These are phyloP conservation scores for Hippocampus barbouri DNA, from an alignment of 2,113 vertebrate genomes.

Conservation along the genomic window DNA sequence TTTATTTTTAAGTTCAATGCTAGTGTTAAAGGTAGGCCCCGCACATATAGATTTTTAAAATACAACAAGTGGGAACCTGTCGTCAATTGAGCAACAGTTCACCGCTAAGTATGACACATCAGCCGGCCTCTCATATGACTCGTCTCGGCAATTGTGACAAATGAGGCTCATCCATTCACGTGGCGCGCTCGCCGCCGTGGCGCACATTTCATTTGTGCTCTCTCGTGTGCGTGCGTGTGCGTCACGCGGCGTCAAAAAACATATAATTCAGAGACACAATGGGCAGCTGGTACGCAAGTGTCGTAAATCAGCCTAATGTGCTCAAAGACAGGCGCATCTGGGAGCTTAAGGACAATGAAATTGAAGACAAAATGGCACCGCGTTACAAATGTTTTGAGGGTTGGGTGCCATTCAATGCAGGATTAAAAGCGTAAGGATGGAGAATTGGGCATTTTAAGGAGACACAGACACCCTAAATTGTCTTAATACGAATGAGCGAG, in stretches of 20 bases:
- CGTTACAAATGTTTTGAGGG: background rate
- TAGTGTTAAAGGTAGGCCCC: background rate
- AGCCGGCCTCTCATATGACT: slow-evolving; percentile 4
- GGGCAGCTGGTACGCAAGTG: background rate
- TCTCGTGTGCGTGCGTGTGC: background rate
- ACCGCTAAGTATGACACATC: slow-evolving; percentile 1
- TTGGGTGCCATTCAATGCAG: no score
- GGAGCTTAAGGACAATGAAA: background rate
- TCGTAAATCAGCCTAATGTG: background rate
- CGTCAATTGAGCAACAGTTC: slow-evolving; percentile 1
- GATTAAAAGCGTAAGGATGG: no score
- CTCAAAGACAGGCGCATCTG: background rate
- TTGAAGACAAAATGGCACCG: background rate
- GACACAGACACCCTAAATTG: no score
- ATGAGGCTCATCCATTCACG: slow-evolving; percentile 4
- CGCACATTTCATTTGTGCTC: slow-evolving; percentile 1
- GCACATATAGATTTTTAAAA: background rate
- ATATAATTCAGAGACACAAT: background rate
- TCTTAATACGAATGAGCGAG: no score
- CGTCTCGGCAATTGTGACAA: background rate
- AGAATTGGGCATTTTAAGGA: no score
- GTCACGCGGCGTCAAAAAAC: background rate
- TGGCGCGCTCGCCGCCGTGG: background rate
- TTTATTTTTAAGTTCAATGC: background rate
- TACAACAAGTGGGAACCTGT: background rate